Base-by-base conservation (phyloP, 2,888 invertebrate genomes). In the Xylota sylvarum region DNA sequence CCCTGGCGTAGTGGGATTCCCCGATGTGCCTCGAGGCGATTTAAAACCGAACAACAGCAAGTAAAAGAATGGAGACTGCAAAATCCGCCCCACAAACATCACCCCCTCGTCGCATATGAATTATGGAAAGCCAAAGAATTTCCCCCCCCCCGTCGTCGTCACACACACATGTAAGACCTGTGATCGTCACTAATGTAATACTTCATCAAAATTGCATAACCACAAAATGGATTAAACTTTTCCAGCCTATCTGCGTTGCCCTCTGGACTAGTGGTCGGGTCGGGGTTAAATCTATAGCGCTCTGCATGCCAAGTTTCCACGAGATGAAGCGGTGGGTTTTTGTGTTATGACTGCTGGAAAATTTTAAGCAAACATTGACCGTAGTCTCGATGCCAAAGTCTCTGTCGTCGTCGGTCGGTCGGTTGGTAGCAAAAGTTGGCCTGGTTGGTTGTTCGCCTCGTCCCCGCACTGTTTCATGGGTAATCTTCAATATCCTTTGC, bases 171-270 rank as follows among this genome's bases (percentile, higher is more conserved):
- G 46, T 32, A 65, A 37, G 37, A 32, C 35, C 46, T 76, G 56
- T 77, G 77, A 78, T 67, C 76, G 65, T 62, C 85, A 77, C 50
- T 82, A 56, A 82, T 82, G 86, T 86, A 86, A 86, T 82, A 82
- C 88, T 82, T 88, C 88, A 88, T 88, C 88, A 88, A 88, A 88
- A 88, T 88, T 88, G 87, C 81, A 88, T 80, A 84, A 84, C 83
- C 83, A 55, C 78, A 88, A 88, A 88, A 88, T 88, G 88, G 88
- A 88, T 88, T 88, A 88, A 88, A 88, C 82, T 88, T 81, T 83
- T 83, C 74, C 85, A 86, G 85, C 88, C 85, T 88, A 82, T 79
- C 65, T 82, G 64, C 64, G 70, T 35, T 46, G 58, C 40, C 70
- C 58, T 19, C 40, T 58, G 37, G 50, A 19, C n/a, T 7, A 17